phyloP scores from a whole-genome alignment of 2,888 invertebrate species.

The Melolontha melolontha region DNA sequence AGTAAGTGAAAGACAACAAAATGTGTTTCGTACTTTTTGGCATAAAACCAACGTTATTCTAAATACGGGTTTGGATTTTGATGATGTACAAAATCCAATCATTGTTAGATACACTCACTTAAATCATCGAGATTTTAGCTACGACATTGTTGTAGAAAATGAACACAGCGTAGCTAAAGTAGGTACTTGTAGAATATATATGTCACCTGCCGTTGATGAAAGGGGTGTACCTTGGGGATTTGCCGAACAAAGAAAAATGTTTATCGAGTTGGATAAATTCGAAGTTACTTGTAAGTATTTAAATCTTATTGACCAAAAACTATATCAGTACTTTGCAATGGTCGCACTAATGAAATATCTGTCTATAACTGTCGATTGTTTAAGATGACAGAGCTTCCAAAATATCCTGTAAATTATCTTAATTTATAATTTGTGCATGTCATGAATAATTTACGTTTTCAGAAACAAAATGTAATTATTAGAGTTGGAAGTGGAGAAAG shows the following conservation, averaged over 20 bases:
- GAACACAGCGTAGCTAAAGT: slow-evolving; percentile 62
- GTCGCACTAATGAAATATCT: too few species aligned
- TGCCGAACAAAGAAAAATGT: slow-evolving; percentile 73
- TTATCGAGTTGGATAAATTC: slow-evolving; percentile 83
- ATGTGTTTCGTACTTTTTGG: slow-evolving; percentile 77
- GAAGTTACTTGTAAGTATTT: slow-evolving; percentile 71
- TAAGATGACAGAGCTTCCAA: too few species aligned
- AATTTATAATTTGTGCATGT: too few species aligned
- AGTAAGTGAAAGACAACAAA: slow-evolving; percentile 65
- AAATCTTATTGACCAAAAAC: not conserved
- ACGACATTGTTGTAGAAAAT: slow-evolving; percentile 73
- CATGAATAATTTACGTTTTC: too few species aligned
- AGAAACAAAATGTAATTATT: too few species aligned
- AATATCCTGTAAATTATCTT: too few species aligned
- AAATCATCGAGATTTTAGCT: slow-evolving; percentile 76
- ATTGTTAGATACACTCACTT: slow-evolving; percentile 80
- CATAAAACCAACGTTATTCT: slow-evolving; percentile 80
- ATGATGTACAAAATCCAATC: slow-evolving; percentile 77
- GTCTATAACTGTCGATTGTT: too few species aligned
- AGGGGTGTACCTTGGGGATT: slow-evolving; percentile 73
- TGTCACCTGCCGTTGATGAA: slow-evolving; percentile 74
- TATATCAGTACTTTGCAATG: not conserved
- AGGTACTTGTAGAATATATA: slow-evolving; percentile 76
- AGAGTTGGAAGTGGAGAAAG: too few species aligned
- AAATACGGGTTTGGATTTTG: slow-evolving; percentile 81